Base-by-base conservation (phyloP, 2,797 vertebrate genomes). In the Apodemus agrarius region DNA sequence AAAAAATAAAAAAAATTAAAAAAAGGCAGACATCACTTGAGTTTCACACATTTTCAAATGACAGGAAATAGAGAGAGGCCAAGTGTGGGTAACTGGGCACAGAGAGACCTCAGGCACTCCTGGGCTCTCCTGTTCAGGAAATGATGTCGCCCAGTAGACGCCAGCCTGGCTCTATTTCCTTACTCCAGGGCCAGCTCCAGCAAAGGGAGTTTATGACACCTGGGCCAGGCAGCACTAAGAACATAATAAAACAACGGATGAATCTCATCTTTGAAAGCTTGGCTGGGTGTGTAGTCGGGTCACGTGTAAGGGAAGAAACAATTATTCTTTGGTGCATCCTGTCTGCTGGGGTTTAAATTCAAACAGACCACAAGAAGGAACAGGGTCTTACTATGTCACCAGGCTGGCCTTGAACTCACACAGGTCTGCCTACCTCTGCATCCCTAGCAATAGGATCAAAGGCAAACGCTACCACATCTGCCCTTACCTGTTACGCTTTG, bases 1-100 rank as follows among this genome's bases (percentile, higher is more conserved):
- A 76, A 74, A 86, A 92, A 76, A 74, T 82, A 92, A 43, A 57
- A 29, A 46, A n/a, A n/a, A n/a, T n/a, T n/a, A n/a, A n/a, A n/a
- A 14, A 82, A 46, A 81, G 34, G 65, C 78, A 94, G 91, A 67
- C 52, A 80, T 92, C 86, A 82, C 34, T 59, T 59, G 31, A 91
- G 54, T 29, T 52, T 97, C 90, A 54, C 61, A 91, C 74, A 57
- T 92, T 89, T 97, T 96, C 93, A 86, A 84, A 93, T 37, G 49
- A 92, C 69, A 95, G 72, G 40, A 96, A 95, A 89, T 21, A 69
- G n/a, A 57, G 21, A 78, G 59, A 90, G 52, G 43, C 65, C 54
- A 78, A 21, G 21, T 69, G 3, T 59, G 37, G 81, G 83, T 43
- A 80, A 81, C 14, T 54, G 59, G 54, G 85, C 84, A 61, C 52